These are phyloP conservation scores for Hymenopus coronatus DNA, from an alignment of 2,888 invertebrate species.

Conservation along the genomic window DNA sequence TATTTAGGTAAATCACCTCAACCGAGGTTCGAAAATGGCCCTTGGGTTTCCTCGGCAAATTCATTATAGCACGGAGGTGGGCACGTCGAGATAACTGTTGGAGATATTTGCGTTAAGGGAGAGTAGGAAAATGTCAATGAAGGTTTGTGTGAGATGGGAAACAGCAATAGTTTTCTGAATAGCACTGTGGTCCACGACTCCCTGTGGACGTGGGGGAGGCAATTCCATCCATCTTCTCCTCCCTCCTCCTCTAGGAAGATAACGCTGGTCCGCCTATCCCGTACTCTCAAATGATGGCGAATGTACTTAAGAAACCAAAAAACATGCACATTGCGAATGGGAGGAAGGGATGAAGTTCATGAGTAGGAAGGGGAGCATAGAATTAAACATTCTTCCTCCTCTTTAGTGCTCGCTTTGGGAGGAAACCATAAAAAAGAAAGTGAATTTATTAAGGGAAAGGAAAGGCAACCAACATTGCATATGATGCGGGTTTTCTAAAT, in stretches of 20 bases:
- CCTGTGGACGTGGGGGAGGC: constrained; percentile 13
- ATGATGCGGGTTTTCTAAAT: background rate
- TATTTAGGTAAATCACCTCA: no score
- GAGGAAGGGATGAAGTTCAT: background rate
- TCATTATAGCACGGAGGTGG: no score
- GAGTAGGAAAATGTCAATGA: constrained; percentile 5
- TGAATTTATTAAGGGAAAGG: background rate
- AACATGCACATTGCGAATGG: constrained; percentile 7
- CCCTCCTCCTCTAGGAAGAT: background rate
- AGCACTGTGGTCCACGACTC: constrained; percentile 26
- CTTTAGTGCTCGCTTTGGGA: background rate
- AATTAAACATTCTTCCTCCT: constrained; percentile 11
- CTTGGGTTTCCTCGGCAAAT: no score
- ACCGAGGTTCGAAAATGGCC: no score
- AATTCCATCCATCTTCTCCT: constrained; percentile 13
- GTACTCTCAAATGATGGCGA: background rate
- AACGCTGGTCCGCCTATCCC: constrained; percentile 7
- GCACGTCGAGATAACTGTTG: no score
- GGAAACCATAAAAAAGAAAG: background rate
- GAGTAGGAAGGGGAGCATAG: background rate
- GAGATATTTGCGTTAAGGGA: background rate
- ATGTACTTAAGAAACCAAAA: constrained; percentile 15
- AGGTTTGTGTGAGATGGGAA: constrained; percentile 7
- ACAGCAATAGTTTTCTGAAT: constrained; percentile 21
- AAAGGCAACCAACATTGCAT: background rate